A percentile compares a stretch with the other conserved stretches of the same genome.
phyloP scores from a whole-genome alignment of 2,797 vertebrate genomes.

The Syndactyla subalaris region DNA sequence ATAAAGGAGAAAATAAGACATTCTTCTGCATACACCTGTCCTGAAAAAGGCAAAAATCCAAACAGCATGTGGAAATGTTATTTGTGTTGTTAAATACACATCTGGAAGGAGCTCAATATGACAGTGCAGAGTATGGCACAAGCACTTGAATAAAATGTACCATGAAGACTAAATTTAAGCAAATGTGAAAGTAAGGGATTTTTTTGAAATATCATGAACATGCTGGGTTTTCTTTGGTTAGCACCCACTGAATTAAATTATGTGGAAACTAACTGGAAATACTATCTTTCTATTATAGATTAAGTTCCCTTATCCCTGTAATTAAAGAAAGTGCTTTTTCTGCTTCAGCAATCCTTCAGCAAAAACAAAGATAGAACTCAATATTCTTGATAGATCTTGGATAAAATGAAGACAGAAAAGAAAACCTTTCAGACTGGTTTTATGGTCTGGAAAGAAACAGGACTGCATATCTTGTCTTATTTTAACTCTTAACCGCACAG shows the following conservation, averaged over 20 bases:
- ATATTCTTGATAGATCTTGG: conserved; percentile 33
- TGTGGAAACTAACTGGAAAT: not conserved
- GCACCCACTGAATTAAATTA: not conserved
- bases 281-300: not conserved
- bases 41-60: not conserved
- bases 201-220: not conserved
- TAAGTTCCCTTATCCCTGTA: not conserved
- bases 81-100: not conserved
- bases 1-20: not conserved
- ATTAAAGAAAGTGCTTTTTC: conserved; percentile 14
- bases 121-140: not conserved
- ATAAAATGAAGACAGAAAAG: conserved; percentile 10
- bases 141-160: not conserved
- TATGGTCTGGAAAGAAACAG: conserved; percentile 26
- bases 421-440: conserved; percentile 24
- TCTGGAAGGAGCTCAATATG: not conserved
- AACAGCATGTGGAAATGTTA: not conserved
- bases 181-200: not conserved
- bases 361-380: conserved; percentile 31
- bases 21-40: not conserved
- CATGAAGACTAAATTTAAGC: not conserved
- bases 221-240: not conserved
- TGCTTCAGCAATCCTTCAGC: not conserved
- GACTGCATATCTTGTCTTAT: not conserved
- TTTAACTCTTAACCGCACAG: not conserved